Conservation (phyloP, 1,140 invertebrate genomes). For the Macrosteles quadrilineatus region DNA sequence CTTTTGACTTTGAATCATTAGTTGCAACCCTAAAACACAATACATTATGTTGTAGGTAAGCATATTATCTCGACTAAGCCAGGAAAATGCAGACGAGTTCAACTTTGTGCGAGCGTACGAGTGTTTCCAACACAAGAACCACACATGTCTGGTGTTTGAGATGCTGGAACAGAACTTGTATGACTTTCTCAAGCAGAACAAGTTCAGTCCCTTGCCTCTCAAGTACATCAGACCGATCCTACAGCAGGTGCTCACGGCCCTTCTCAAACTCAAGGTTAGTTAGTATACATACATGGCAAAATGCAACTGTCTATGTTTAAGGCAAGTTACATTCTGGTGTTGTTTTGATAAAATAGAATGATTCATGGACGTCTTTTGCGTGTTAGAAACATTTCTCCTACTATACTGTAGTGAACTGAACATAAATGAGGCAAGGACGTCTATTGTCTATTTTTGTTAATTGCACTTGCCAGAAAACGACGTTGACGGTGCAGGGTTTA, state of each 20-base stretch:
- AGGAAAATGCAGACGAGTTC: slow-evolving; percentile 99
- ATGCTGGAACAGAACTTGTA: slow-evolving; percentile 99
- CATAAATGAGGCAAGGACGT: no score
- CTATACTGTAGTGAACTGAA: no score
- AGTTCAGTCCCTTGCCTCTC: slow-evolving; percentile 96
- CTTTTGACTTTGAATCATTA: no score
- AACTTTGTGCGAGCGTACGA: slow-evolving; percentile 99
- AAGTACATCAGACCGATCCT: slow-evolving; percentile 98
- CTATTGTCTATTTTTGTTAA: no score
- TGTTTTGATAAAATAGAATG: no score
- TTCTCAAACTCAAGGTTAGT: slow-evolving; percentile 95
- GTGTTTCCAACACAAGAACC: slow-evolving; percentile 99
- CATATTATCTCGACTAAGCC: slow-evolving; percentile 94
- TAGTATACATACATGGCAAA: no score
- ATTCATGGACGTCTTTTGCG: no score
- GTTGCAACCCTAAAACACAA: no score
- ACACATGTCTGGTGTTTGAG: slow-evolving; percentile 99
- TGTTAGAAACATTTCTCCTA: no score
- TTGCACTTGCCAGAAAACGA: no score
- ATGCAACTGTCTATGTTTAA: not conserved
- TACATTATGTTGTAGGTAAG: slow-evolving; percentile 71
- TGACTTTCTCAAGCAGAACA: slow-evolving; percentile 99
- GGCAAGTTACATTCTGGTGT: not conserved
- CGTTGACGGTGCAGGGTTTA: no score
- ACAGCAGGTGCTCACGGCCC: slow-evolving; percentile 97